Base-by-base conservation (phyloP, 2,797 vertebrate genomes). In the Sciurus carolinensis region DNA sequence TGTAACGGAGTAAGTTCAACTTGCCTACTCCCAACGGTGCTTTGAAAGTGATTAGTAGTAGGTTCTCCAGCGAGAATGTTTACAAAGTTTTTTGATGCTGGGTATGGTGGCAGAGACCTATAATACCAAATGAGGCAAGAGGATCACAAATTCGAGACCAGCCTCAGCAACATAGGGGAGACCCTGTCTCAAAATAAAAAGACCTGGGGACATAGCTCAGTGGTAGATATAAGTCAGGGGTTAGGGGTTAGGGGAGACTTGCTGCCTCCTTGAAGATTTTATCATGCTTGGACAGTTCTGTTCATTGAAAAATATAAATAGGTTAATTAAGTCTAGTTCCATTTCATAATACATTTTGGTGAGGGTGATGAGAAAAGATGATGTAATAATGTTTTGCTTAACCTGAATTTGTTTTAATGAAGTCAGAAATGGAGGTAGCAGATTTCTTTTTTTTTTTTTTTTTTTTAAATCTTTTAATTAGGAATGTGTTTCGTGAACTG, bases 231-330 rank as follows among this genome's bases (percentile, higher is more conserved):
- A 72, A 28, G 75, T 83, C n/a, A 67, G 30, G 18, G 44, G 50
- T 14, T 75, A 22, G 54, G 14, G 17, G 6, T n/a, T n/a, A n/a
- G n/a, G n/a, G n/a, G n/a, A n/a, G 33, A 10, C 72, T 71, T 94
- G 39, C 20, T 90, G 5, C 7, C 36, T 82, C 54, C 50, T 80
- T 92, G 39, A 91, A 92, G 42, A 73, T 24, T 67, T 90, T 18
- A 22, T 82, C n/a, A 62, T 90, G 30, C 15, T 80, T 91, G 7
- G 24, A 50, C n/a, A 76, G 0, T 72, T 87, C 8, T 66, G 1
- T 71, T 71, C 44, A 30, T 75, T 84, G 67, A 72, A 83, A 93
- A 82, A 85, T 54, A 87, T 87, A 77, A 91, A 77, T 44, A 77
- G 33, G 26, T 42, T 86, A 10, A 89, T 3, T 80, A 66, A 75